These are phyloP conservation scores for Neoarius graeffei DNA, from an alignment of 2,113 vertebrate species.

Conservation along the genomic window DNA sequence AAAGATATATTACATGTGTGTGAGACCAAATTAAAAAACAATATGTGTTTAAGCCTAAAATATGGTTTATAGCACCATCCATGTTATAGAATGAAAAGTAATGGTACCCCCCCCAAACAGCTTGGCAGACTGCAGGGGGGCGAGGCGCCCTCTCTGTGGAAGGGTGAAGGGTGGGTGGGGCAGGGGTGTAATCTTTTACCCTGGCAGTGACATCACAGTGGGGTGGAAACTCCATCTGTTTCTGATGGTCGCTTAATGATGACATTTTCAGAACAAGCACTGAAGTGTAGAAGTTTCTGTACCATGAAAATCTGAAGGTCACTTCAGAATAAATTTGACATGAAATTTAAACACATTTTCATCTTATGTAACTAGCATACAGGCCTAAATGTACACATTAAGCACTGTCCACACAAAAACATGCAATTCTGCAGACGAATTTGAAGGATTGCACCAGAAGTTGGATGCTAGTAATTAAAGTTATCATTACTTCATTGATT, in stretches of 20 bases:
- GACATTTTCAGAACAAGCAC: conserved; percentile 15
- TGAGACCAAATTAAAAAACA: neutral
- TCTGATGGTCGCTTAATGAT: conserved; percentile 48
- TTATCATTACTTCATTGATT: no score
- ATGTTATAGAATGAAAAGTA: conserved; percentile 40
- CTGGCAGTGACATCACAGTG: conserved; percentile 55
- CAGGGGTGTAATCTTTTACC: conserved; percentile 60
- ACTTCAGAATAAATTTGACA: neutral
- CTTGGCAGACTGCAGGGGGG: conserved; percentile 68
- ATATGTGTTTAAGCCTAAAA: neutral
- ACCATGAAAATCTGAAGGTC: conserved; percentile 16
- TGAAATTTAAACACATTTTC: neutral
- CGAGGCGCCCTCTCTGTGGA: conserved; percentile 57
- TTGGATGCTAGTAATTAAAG: no score
- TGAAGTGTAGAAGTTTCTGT: conserved; percentile 49
- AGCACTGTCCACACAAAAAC: neutral
- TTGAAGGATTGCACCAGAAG: neutral
- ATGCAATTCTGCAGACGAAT: neutral
- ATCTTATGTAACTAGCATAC: neutral
- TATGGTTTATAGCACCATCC: neutral
- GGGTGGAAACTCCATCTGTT: conserved; percentile 67
- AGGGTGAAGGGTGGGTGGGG: conserved; percentile 47
- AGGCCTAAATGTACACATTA: neutral
- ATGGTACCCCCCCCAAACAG: conserved; percentile 62
- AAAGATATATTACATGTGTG: neutral